phyloP scores from a whole-genome alignment of 2,113 vertebrate genomes.

The Cervus canadensis region DNA sequence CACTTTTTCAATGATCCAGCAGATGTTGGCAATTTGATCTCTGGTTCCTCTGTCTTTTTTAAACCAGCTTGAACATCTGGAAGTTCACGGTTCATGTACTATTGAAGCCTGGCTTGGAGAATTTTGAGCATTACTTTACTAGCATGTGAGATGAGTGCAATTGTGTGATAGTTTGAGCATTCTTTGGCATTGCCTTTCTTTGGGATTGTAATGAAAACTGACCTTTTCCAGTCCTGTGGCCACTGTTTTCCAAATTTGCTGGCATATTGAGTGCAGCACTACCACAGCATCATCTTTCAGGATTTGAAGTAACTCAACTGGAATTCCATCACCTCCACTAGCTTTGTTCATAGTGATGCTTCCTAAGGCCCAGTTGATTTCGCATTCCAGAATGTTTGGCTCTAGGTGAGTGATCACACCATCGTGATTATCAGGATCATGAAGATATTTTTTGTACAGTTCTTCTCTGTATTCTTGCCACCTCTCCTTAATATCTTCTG shows the following conservation, averaged over 20 bases:
- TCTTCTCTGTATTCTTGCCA: neutral
- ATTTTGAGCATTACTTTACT: neutral
- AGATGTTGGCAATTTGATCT: neutral
- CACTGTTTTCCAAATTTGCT: neutral
- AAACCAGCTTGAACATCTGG: neutral
- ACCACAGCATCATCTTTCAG: neutral
- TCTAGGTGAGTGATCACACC: neutral
- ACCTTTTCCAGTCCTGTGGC: neutral
- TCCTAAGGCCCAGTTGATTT: neutral
- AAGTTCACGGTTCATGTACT: neutral
- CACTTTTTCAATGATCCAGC: neutral
- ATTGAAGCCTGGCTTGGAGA: neutral
- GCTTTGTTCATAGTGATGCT: neutral
- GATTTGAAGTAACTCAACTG: neutral
- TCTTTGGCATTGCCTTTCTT: neutral
- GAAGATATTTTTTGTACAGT: neutral
- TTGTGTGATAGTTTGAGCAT: fast-evolving
- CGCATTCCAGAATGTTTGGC: neutral
- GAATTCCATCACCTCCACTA: neutral
- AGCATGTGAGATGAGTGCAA: neutral
- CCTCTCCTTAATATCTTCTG: neutral
- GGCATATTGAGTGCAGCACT: neutral
- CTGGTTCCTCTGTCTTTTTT: neutral
- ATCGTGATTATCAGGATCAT: neutral
- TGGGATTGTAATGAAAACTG: neutral